Base-by-base conservation (phyloP, 2,113 vertebrate species). In the Lampris incognitus region DNA sequence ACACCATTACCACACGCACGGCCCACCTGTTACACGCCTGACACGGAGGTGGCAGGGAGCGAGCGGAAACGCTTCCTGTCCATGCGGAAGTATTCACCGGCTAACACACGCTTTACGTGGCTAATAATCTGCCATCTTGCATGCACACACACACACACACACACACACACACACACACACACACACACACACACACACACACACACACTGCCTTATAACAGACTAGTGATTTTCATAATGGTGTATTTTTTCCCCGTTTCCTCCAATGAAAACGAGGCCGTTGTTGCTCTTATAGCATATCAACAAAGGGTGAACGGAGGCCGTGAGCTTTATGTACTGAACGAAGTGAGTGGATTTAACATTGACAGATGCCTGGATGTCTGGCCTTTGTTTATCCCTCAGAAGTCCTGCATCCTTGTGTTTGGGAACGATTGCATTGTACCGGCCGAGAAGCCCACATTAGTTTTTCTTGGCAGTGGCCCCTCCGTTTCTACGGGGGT, bases 1-100 rank as follows among this genome's bases (percentile, higher is more conserved):
- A 95, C 92, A 94, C 93, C 24, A 91, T 92, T 90, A 87, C 87
- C 83, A 92, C 63, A 60, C 40, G 72, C 73, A 86, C 93, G 93
- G 87, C 91, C 93, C 94, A 96, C 94, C 95, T 95, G 94, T 92
- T 86, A 88, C 92, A 95, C 94, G 94, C 95, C 94, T 92, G 78
- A 77, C 84, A 83, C 84, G 92, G 85, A 91, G 85, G 60, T 78
- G 73, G 70, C 92, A 91, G 79, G 91, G 83, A 81, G 89, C 87
- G 87, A 88, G 91, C 91, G 89, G 1, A 82, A 69, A 84, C 82
- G 71, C 86, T 93, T 93, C 87, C 90, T 91, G 88, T 89, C 81
- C 79, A 76, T 67, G 57, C 3, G 9, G 64, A 44, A 50, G 73
- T 76, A 78, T 80, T 42, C 50, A 52, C 24, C 37, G 46, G 36